These are phyloP conservation scores for Lepus townsendii DNA, from an alignment of 2,797 vertebrate species.

Conservation along the genomic window DNA sequence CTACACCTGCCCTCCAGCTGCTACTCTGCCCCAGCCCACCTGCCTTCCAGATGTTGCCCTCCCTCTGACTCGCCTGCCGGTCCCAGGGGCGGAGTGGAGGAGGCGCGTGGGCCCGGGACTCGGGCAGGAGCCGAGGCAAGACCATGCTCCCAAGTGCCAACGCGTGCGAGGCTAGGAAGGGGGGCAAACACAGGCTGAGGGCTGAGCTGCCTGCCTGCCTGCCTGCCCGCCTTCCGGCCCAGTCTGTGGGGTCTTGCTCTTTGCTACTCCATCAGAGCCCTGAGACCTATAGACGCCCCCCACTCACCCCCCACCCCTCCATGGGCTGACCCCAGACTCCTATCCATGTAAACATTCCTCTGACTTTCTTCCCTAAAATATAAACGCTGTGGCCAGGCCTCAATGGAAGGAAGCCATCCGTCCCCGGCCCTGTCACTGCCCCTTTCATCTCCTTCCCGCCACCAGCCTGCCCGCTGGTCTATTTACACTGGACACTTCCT, in stretches of 20 bases:
- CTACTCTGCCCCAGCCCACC: slow-evolving; percentile 59
- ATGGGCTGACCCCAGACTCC: slow-evolving; percentile 83
- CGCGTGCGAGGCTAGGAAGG: accelerated
- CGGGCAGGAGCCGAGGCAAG: slow-evolving; percentile 12
- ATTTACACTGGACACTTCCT: slow-evolving; percentile 98
- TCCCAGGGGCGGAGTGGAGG: slow-evolving; percentile 55
- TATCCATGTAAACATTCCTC: slow-evolving; percentile 90
- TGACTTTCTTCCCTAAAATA: slow-evolving; percentile 89
- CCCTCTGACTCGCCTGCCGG: slow-evolving; percentile 75
- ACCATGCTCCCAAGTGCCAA: neutral
- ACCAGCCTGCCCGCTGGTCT: slow-evolving; percentile 97
- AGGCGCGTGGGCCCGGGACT: neutral
- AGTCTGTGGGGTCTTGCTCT: neutral
- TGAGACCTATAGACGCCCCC: slow-evolving; percentile 31
- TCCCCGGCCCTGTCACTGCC: slow-evolving; percentile 90
- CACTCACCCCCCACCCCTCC: neutral
- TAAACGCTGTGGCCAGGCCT: slow-evolving; percentile 90
- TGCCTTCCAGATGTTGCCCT: slow-evolving; percentile 83
- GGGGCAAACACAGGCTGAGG: neutral
- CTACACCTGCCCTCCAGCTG: slow-evolving; percentile 84
- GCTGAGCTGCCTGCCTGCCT: neutral
- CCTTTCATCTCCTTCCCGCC: slow-evolving; percentile 92
- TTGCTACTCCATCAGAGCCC: slow-evolving; percentile 7
- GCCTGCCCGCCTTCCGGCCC: neutral
- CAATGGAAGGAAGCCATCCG: slow-evolving; percentile 93